Evolutionary conservation across 92 coral and sea anemone species (phyloP).

Genomic region (Pocillopora meandrina): DNA sequence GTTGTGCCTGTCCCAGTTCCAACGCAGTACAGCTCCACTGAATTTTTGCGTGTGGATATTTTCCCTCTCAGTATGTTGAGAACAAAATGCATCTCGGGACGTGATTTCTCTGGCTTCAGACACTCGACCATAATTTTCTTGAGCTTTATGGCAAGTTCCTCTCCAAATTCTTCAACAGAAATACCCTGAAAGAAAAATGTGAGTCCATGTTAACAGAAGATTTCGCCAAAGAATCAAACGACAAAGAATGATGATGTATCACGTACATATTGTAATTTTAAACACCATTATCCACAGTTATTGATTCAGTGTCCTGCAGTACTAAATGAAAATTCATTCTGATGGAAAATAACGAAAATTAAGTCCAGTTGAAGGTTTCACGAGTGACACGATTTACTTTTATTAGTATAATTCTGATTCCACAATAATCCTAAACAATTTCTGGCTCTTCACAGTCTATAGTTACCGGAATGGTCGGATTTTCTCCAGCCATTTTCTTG

Average conservation of each 20-base stretch:
- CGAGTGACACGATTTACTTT: too few species aligned
- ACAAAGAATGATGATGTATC: background rate
- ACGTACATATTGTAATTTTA: background rate
- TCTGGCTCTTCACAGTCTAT: too few species aligned
- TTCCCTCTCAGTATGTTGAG: conserved; percentile 34
- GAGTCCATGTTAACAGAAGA: background rate
- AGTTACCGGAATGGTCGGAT: conserved; percentile 63
- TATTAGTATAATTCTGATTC: too few species aligned
- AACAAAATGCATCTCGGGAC: conserved; percentile 51
- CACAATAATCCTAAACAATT: too few species aligned
- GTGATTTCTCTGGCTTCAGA: conserved; percentile 50
- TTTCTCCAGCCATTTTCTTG: conserved; percentile 44
- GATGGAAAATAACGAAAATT: background rate
- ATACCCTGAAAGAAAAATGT: conserved; percentile 13
- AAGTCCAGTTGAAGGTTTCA: too few species aligned
- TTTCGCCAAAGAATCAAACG: background rate
- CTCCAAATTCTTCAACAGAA: conserved; percentile 55
- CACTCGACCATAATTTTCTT: conserved; percentile 47
- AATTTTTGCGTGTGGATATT: conserved; percentile 33
- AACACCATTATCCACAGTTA: too few species aligned
- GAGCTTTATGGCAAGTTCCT: conserved; percentile 54
- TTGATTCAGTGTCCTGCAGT: background rate
- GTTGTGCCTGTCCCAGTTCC: conserved; percentile 71
- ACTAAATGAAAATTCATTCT: background rate
- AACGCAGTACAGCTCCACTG: conserved; percentile 62